Conservation (phyloP, 2,113 vertebrate species). For the Macroglossus sobrinus region DNA sequence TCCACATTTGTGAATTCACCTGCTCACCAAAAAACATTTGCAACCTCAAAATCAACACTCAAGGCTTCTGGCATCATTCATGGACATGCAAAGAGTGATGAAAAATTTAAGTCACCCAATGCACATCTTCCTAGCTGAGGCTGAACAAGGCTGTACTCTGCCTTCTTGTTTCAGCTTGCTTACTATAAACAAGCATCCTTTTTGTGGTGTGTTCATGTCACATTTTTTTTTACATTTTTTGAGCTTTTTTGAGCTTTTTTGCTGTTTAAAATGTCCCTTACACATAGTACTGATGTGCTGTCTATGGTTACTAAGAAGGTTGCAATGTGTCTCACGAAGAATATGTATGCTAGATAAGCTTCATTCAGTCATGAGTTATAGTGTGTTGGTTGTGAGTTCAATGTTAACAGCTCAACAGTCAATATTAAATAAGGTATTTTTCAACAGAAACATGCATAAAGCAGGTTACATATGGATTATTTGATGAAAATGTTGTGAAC, state of each 20-base stretch:
- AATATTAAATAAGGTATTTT: background rate
- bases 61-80: accelerated
- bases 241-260: background rate
- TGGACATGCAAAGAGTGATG: background rate
- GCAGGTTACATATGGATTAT: background rate
- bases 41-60: background rate
- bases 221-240: background rate
- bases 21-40: background rate
- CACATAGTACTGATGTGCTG: background rate
- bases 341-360: background rate
- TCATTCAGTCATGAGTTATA: background rate
- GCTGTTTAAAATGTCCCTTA: background rate
- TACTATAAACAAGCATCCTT: background rate
- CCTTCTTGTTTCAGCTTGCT: background rate
- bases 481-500: background rate
- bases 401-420: background rate
- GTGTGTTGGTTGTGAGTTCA: background rate
- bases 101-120: background rate
- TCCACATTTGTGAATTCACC: background rate
- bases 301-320: background rate
- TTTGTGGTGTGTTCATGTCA: background rate
- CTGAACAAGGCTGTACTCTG: background rate
- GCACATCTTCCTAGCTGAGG: background rate
- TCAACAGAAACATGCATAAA: constrained; percentile 13
- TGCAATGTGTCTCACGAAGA: background rate